Percentiles rank a stretch among this genome's conserved stretches.
These are phyloP conservation scores for Nothocercus nigrocapillus DNA, from an alignment of 2,113 vertebrate genomes.

Conservation along the genomic window DNA sequence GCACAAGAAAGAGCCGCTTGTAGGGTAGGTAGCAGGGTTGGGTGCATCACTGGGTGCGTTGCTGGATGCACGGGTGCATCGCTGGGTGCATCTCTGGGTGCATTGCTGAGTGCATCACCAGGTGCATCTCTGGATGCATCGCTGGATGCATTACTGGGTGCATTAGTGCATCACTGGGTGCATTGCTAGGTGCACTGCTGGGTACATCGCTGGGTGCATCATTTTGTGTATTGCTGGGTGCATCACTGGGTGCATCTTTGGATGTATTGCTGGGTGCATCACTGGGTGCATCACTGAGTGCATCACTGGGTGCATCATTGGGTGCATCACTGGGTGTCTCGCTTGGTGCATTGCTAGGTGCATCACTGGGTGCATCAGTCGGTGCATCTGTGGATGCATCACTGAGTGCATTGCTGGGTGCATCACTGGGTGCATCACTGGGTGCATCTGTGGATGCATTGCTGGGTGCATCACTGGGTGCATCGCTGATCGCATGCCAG, in stretches of 20 bases:
- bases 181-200: not conserved
- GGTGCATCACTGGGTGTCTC: accelerated
- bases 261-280: accelerated
- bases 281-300: no score
- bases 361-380: not conserved
- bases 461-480: not conserved
- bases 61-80: not conserved
- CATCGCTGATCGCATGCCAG: no score
- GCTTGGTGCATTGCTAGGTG: not conserved
- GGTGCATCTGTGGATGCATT: no score
- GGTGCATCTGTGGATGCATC: accelerated
- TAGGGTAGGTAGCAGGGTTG: not conserved
- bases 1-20: no score
- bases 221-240: no score
- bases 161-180: accelerated
- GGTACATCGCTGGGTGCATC: accelerated
- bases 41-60: not conserved
- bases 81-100: not conserved
- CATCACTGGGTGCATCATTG: not conserved
- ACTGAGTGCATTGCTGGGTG: not conserved
- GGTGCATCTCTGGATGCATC: no score
- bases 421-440: not conserved
- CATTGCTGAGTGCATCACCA: accelerated
- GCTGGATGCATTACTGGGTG: not conserved
- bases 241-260: not conserved